Evolutionary conservation across 1,140 invertebrate genomes (phyloP), one percentile per base, ranked within the genome.

Genomic region (Micrasema longulum): DNA sequence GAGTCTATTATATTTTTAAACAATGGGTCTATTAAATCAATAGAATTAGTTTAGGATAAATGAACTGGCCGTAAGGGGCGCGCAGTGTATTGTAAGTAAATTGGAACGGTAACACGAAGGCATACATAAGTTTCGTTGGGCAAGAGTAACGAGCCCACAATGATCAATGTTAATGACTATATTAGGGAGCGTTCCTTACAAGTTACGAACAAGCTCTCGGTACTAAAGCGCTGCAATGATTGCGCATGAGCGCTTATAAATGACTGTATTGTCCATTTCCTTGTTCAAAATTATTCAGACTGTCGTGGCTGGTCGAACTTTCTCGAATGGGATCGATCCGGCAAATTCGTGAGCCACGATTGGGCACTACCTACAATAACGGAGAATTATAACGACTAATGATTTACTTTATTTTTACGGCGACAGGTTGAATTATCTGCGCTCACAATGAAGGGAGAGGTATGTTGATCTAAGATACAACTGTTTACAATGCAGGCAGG

Each of bases 331-430:
- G 57, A 62, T 62, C 41, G 57, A 53, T 64, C 11, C 2, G 47
- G 62, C 62, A n/a, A 48, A 64, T 64, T 64, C 62, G 62, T 64
- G 62, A 20, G 22, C 43, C 62, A 64, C 62, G 62, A 64, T 45
- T 48, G 31, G n/a, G n/a, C n/a, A 22, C 14, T 16, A 16, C n/a
- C n/a, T 35, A 55, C 50, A 35, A 9, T 36, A 60, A 9, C 26
- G 14, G 53, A 11, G 53, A 18, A 57, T 14, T 36, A 38, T 10
- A 12, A 16, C 14, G 5, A 16, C 20, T 57, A 57, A 57, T 57
- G 53, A 57, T 57, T 57, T 57, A 35, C 31, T 20, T 20, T 52
- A 52, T 57, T 57, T 35, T 57, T 57, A 14, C n/a, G n/a, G 31
- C 26, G 53, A 57, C 53, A 57, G 53, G 53, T 57, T 57, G 53